Percentiles rank a stretch among this genome's conserved stretches.
These are phyloP conservation scores for Hiodon tergisus DNA, from an alignment of 2,113 vertebrate genomes.

Conservation along the genomic window DNA sequence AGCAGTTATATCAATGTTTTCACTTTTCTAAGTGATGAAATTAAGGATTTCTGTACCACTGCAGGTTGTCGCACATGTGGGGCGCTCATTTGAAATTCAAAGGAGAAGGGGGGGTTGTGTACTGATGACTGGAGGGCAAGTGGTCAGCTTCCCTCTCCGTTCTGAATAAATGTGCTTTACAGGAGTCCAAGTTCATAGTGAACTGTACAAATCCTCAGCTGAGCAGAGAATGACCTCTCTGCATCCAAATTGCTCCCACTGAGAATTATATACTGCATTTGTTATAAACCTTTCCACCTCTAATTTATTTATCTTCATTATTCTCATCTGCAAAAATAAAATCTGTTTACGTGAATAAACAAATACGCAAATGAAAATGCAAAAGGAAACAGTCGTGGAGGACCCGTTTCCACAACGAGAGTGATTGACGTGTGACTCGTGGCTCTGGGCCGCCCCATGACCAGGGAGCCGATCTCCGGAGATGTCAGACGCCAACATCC, in stretches of 20 bases:
- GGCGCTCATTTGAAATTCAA: constrained; percentile 13
- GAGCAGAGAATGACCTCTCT: neutral
- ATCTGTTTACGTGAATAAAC: too few species aligned
- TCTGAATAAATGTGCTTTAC: neutral
- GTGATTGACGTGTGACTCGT: too few species aligned
- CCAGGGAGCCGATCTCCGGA: too few species aligned
- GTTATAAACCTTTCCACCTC: too few species aligned
- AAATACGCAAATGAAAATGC: too few species aligned
- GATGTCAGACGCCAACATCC: too few species aligned
- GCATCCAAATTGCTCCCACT: neutral
- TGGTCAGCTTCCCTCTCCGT: neutral
- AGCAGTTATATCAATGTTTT: constrained; percentile 22
- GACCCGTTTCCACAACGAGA: too few species aligned
- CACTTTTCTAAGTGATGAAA: constrained; percentile 19
- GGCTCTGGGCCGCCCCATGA: too few species aligned
- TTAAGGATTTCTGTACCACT: constrained; percentile 18
- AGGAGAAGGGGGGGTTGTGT: neutral
- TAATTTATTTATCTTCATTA: too few species aligned
- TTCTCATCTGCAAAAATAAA: too few species aligned
- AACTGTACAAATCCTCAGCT: neutral
- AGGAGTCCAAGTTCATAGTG: neutral
- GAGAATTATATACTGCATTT: too few species aligned
- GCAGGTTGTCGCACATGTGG: constrained; percentile 5
- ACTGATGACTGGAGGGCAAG: neutral
- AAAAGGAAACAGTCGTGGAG: too few species aligned